Base-by-base conservation (phyloP, 2,113 vertebrate genomes). In the Talpa occidentalis region DNA sequence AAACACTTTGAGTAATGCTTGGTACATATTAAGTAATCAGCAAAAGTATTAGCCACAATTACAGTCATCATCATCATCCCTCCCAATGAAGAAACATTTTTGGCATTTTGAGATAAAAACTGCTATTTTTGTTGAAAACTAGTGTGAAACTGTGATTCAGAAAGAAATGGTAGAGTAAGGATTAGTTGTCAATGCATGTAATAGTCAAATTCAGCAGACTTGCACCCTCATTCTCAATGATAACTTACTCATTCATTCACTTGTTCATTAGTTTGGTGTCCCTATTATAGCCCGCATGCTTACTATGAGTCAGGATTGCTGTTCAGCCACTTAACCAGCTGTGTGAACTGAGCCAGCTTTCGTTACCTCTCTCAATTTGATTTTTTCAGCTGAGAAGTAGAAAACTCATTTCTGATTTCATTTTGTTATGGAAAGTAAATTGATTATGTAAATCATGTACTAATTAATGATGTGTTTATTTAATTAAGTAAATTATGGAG, bases 61-160 rank as follows among this genome's bases (percentile, higher is more conserved):
- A 56, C 80, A 15, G 24, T 15, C 5, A 54, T 30, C 40, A 76
- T 73, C 28, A 90, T n/a, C 7, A 16, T 32, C n/a, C 52, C 4
- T 93, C 26, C 42, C 66, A 84, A 56, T 74, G 8, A 91, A 78
- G 15, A 91, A 91, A 78, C 1, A 56, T 59, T 3, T 79, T 84
- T 83, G 76, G 15, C 19, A 69, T 76, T 93, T 91, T 95, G 32
- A 56, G 10, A 54, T 80, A 56, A 79, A 93, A 95, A 59, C 2
- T 64, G 2, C 47, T 14, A 60, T 56, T 64, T 94, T 69, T 62
- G 28, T 90, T 87, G 32, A 93, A 35, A 59, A 40, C 10, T 32
- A 78, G 30, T 40, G 16, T 60, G 47, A 26, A 30, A 80, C 17
- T 80, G 21, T 40, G 35, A 19, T 93, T 35, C 12, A 73, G 42